These are phyloP conservation scores for Orthonevra nobilis DNA, from an alignment of 2,888 invertebrate species.

Conservation along the genomic window DNA sequence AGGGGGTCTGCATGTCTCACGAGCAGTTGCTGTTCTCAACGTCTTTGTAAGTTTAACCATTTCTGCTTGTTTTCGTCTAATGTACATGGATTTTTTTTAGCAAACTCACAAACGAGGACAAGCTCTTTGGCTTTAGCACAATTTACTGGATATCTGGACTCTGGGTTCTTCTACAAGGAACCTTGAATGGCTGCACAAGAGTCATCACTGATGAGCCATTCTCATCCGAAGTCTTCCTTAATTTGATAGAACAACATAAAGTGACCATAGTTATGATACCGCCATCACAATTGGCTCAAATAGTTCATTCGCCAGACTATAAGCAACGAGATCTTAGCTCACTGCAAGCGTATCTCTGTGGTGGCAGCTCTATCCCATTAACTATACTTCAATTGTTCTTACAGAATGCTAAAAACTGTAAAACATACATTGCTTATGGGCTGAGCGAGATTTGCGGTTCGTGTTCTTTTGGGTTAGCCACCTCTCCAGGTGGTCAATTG, in stretches of 20 bases:
- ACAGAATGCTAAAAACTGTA: conserved; percentile 45
- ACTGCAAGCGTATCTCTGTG: conserved; percentile 55
- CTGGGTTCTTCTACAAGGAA: conserved; percentile 48
- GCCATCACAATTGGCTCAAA: conserved; percentile 25
- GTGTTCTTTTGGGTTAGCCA: conserved; percentile 14
- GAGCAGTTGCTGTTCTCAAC: conserved; percentile 63
- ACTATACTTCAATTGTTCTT: conserved; percentile 57
- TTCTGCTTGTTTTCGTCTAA: too few species aligned
- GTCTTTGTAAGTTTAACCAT: conserved; percentile 34
- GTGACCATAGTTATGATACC: conserved; percentile 21
- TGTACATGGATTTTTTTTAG: conserved; percentile 17
- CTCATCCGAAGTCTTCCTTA: conserved; percentile 63
- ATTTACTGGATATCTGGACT: conserved; percentile 73
- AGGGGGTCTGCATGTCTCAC: conserved; percentile 70
- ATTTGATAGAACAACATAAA: conserved; percentile 69
- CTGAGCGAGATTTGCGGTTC: conserved; percentile 70
- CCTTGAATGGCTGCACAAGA: conserved; percentile 56
- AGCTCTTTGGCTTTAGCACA: conserved; percentile 71
- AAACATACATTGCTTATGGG: conserved; percentile 70
- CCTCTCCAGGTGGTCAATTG: conserved; percentile 56
- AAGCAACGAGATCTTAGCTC: conserved; percentile 58
- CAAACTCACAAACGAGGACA: conserved; percentile 31
- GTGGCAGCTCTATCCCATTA: conserved; percentile 70
- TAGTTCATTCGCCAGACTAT: conserved; percentile 61
- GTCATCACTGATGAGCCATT: conserved; percentile 71